phyloP scores from a whole-genome alignment of 2,888 invertebrate species.

The Tenthredo distinguenda region DNA sequence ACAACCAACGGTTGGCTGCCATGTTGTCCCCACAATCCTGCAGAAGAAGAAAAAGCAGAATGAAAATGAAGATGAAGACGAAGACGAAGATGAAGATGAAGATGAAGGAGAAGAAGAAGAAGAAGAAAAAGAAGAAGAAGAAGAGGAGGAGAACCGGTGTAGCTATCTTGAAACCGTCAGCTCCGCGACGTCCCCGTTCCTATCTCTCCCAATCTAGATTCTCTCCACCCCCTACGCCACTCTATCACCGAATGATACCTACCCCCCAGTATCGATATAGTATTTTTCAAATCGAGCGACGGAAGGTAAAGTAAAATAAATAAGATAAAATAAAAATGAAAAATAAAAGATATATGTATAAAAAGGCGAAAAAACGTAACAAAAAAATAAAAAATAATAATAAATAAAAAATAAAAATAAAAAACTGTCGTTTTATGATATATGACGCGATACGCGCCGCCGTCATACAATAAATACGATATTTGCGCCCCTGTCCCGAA shows the following conservation, averaged over 20 bases:
- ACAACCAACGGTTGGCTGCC: conserved; percentile 32
- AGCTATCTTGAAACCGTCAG: conserved; percentile 58
- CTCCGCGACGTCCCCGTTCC: conserved; percentile 54
- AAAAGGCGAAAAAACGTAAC: not conserved
- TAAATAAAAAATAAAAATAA: conserved; percentile 50
- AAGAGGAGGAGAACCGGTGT: conserved; percentile 48
- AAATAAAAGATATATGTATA: not conserved
- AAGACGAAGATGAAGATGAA: conserved; percentile 57
- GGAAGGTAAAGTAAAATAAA: conserved; percentile 13
- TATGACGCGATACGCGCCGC: conserved; percentile 62
- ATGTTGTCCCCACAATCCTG: conserved; percentile 46
- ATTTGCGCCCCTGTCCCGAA: conserved; percentile 68
- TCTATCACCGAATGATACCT: conserved; percentile 15
- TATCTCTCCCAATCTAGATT: conserved; percentile 51
- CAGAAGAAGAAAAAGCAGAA: conserved; percentile 53
- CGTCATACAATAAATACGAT: conserved; percentile 75
- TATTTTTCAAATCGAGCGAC: conserved; percentile 45
- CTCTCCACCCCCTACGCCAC: conserved; percentile 49
- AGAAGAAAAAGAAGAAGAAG: conserved; percentile 57
- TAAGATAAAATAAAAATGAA: not conserved
- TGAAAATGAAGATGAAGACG: not conserved
- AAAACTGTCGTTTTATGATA: conserved; percentile 57
- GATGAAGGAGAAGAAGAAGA: conserved; percentile 42
- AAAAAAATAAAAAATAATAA: conserved; percentile 21
- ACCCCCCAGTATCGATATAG: conserved; percentile 44